Percentiles rank a stretch among this genome's conserved stretches.
Conservation (phyloP, 2,888 invertebrate species). For the Zhuqinia jingwanae region DNA sequence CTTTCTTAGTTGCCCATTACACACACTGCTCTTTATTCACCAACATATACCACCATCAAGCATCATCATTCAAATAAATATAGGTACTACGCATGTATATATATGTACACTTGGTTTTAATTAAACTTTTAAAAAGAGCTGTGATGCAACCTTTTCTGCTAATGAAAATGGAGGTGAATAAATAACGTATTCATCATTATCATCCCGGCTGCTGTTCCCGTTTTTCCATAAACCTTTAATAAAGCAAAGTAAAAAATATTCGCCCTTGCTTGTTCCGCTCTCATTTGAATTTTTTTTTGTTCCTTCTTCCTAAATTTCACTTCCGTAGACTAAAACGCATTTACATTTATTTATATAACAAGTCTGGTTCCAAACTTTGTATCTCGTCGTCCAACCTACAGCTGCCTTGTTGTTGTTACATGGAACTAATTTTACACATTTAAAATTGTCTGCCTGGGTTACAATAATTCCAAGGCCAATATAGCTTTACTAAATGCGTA, state of each 20-base stretch:
- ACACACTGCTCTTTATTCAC: slow-evolving; percentile 15
- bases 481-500: too few species aligned
- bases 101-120: slow-evolving; percentile 36
- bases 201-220: not conserved
- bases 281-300: slow-evolving; percentile 26
- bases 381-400: too few species aligned
- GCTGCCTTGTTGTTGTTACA: too few species aligned
- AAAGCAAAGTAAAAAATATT: not conserved
- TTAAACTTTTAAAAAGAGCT: slow-evolving; percentile 37
- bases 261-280: not conserved
- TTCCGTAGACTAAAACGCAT: slow-evolving; percentile 16
- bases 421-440: not conserved
- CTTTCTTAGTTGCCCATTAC: not conserved
- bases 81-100: too few species aligned
- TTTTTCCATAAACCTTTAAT: slow-evolving; percentile 21
- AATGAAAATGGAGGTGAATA: slow-evolving; percentile 21
- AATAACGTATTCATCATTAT: slow-evolving; percentile 40
- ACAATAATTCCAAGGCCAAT: not conserved
- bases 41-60: not conserved
- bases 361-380: too few species aligned
- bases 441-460: not conserved
- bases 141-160: not conserved
- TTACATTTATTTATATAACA: too few species aligned
- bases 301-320: not conserved
- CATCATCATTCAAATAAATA: not conserved